Evolutionary conservation across 2,113 vertebrate genomes (phyloP), one percentile per base, ranked within the genome.

Genomic region (Mirounga angustirostris): DNA sequence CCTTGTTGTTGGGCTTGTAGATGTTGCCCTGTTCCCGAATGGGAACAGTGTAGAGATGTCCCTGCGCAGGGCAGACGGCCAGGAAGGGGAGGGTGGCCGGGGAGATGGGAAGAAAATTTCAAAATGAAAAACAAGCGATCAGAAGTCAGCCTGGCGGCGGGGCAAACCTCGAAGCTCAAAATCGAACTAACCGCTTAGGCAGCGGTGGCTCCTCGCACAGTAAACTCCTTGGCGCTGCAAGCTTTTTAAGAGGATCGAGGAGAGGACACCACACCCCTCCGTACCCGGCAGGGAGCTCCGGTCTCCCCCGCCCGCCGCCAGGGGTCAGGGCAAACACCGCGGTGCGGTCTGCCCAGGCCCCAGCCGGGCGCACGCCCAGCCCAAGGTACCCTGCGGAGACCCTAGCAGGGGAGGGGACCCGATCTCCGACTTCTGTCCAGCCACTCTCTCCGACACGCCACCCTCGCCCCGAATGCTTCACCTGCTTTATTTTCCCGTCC

Each of bases 1-100:
- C 99, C 98, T 99, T 99, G 98, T 99, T 99, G 98, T 99, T 99
- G 71, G 99, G 99, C 97, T 99, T 99, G 99, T 99, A 99, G 97
- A 99, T 99, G 98, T 99, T 99, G 97, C 99, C 99, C 98, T 99
- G 99, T 94, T 99, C 99, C 98, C 99, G 98, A 98, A 99, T 98
- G 98, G 99, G 99, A 73, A 99, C 99, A 18, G 99, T 99, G 94
- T 99, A 99, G 86, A 99, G 97, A 98, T 99, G 99, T 98, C 99
- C 99, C 99, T 99, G 99, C 19, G 89, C 94, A 97, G 89, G 83
- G 92, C 88, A 63, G 89, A 26, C 59, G 83, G 88, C 97, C 96
- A 94, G 94, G 79, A 83, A 50, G 52, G 36, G 93, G 82, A 93
- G 87, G 89, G 95, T 21, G 73, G 87, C 80, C 90, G 40, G 67